Percentiles rank a stretch among this genome's conserved stretches.
These are phyloP conservation scores for Incurvaria masculella DNA, from an alignment of 2,888 invertebrate genomes.

Conservation along the genomic window DNA sequence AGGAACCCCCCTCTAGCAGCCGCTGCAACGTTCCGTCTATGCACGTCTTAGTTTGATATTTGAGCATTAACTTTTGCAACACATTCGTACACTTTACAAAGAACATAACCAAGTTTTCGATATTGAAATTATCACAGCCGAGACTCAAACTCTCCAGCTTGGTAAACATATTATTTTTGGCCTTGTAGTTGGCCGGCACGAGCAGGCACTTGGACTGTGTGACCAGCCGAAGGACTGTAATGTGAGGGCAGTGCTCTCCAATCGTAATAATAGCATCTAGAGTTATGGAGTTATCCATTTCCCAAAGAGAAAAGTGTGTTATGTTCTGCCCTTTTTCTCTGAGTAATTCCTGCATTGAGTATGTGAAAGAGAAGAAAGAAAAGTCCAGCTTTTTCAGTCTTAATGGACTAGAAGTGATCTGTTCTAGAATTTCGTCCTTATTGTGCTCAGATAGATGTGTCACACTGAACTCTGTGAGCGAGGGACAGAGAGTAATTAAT, in stretches of 20 bases:
- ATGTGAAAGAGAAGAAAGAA: slow-evolving; percentile 44
- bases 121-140: slow-evolving; percentile 42
- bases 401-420: slow-evolving; percentile 36
- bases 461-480: slow-evolving; percentile 38
- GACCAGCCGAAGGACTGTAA: slow-evolving; percentile 38
- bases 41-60: slow-evolving; percentile 42
- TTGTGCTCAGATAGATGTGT: slow-evolving; percentile 44
- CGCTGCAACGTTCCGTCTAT: slow-evolving; percentile 33
- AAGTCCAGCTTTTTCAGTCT: slow-evolving; percentile 36
- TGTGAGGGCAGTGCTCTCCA: slow-evolving; percentile 41
- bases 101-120: slow-evolving; percentile 36
- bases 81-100: slow-evolving; percentile 38
- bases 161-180: slow-evolving; percentile 33
- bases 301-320: slow-evolving; percentile 47
- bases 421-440: slow-evolving; percentile 42
- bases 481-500: slow-evolving; percentile 42
- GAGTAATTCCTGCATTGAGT: slow-evolving; percentile 37
- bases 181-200: slow-evolving; percentile 33
- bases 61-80: slow-evolving; percentile 37
- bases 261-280: slow-evolving; percentile 37
- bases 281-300: slow-evolving; percentile 40
- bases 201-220: slow-evolving; percentile 40
- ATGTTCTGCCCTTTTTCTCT: slow-evolving; percentile 38
- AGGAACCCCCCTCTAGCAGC: slow-evolving; percentile 34
- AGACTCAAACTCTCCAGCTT: slow-evolving; percentile 36